Evolutionary conservation across 2,113 vertebrate species (phyloP).

Genomic region (Heptranchias perlo): DNA sequence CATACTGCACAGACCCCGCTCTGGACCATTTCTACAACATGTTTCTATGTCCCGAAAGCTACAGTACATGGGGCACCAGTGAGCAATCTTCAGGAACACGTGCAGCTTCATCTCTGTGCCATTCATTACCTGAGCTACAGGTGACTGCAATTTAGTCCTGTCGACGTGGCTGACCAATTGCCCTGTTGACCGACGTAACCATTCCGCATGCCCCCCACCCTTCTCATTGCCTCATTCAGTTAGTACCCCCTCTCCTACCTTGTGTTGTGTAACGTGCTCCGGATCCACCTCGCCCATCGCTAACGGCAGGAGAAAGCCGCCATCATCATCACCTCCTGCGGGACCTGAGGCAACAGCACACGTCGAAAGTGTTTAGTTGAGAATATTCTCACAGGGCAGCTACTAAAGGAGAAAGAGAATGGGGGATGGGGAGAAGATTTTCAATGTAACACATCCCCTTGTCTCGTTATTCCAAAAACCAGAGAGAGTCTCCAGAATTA

Average conservation of each 20-base stretch:
- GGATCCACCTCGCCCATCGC: constrained; percentile 42
- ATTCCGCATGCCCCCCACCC: too few species aligned
- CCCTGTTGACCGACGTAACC: too few species aligned
- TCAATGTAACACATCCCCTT: background rate
- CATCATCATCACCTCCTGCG: background rate
- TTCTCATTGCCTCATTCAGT: too few species aligned
- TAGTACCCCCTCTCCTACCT: constrained; percentile 54
- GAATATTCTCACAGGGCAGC: background rate
- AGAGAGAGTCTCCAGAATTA: background rate
- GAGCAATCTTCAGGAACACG: too few species aligned
- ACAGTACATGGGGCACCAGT: too few species aligned
- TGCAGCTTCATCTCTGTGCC: too few species aligned
- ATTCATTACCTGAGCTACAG: too few species aligned
- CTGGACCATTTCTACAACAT: too few species aligned
- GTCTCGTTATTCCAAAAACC: background rate
- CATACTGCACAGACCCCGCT: background rate
- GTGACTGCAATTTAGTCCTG: too few species aligned
- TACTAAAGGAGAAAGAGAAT: background rate
- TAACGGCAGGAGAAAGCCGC: constrained; percentile 44
- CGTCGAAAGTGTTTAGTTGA: background rate
- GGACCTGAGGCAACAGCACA: background rate
- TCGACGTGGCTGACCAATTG: too few species aligned
- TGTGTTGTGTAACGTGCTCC: constrained; percentile 54
- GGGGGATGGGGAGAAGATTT: background rate
- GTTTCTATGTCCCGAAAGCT: too few species aligned